These are phyloP conservation scores for Trachelus iudaicus DNA, from an alignment of 2,888 invertebrate genomes.

Conservation along the genomic window DNA sequence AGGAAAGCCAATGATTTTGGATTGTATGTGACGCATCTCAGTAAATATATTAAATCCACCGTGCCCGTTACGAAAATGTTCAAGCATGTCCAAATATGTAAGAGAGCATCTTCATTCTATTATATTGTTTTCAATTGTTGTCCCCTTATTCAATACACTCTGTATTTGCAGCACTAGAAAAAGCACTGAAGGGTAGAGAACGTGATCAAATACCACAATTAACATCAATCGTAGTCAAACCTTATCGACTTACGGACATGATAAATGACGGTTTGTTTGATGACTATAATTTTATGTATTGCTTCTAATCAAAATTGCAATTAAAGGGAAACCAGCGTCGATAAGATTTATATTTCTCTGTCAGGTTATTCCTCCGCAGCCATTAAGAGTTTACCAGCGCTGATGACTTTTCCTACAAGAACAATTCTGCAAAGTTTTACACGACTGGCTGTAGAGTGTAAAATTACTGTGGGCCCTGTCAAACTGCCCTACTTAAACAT, in stretches of 20 bases:
- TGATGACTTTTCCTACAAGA: constrained; percentile 36
- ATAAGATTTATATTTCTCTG: constrained; percentile 4
- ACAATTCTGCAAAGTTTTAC: constrained; percentile 39
- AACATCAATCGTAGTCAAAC: constrained; percentile 49
- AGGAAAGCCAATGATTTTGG: constrained; percentile 47
- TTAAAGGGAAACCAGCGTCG: neutral
- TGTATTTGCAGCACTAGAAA: constrained; percentile 49
- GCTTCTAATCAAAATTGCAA: neutral
- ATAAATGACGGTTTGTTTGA: constrained; percentile 26
- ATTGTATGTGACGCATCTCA: constrained; percentile 53
- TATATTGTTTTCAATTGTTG: neutral
- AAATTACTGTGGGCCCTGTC: constrained; percentile 36
- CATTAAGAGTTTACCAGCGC: constrained; percentile 33
- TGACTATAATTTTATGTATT: neutral
- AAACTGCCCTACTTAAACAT: constrained; percentile 49
- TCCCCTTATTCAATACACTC: neutral
- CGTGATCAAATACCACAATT: constrained; percentile 58
- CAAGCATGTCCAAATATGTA: constrained; percentile 55
- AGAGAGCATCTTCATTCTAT: constrained; percentile 15
- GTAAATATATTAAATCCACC: constrained; percentile 50
- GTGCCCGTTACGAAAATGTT: constrained; percentile 54
- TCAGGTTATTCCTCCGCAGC: constrained; percentile 31
- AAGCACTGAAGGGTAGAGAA: constrained; percentile 47
- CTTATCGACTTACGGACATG: constrained; percentile 50
- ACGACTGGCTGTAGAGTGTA: constrained; percentile 33